These are phyloP conservation scores for Serinus canaria DNA, from an alignment of 2,113 vertebrate species.

Conservation along the genomic window DNA sequence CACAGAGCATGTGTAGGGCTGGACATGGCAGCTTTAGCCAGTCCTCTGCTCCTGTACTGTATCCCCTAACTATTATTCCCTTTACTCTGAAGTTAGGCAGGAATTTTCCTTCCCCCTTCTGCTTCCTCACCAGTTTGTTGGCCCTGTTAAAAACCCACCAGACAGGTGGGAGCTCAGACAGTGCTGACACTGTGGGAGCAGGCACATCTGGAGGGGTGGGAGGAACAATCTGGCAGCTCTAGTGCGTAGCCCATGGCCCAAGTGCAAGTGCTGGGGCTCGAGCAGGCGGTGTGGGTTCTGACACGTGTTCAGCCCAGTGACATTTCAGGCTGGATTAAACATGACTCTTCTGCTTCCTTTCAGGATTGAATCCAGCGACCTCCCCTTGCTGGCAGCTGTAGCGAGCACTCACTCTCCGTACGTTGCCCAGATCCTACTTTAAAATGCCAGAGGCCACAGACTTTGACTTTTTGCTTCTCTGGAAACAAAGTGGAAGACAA, in stretches of 20 bases:
- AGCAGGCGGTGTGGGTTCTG: neutral
- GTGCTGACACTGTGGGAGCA: neutral
- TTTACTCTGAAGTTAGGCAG: neutral
- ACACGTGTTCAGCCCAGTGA: neutral
- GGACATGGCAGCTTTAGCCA: neutral
- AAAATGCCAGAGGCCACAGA: conserved; percentile 58
- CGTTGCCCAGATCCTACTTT: conserved; percentile 97
- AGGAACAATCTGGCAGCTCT: neutral
- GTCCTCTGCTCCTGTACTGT: neutral
- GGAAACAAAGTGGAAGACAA: conserved; percentile 55
- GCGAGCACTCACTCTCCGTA: conserved; percentile 98
- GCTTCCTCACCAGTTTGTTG: neutral
- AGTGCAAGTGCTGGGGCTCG: accelerated
- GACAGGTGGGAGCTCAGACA: neutral
- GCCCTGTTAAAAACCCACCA: neutral
- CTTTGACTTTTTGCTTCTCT: neutral
- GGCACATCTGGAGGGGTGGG: neutral
- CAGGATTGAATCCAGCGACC: conserved; percentile 98
- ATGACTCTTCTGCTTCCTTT: conserved; percentile 38
- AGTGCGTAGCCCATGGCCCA: neutral
- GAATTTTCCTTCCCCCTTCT: neutral
- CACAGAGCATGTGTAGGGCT: neutral
- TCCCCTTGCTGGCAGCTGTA: conserved; percentile 92
- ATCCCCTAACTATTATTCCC: neutral
- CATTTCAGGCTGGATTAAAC: neutral